A percentile compares a stretch with the other conserved stretches of the same genome.
phyloP scores from a whole-genome alignment of 2,888 invertebrate genomes.

The Lasioglossum vierecki region DNA sequence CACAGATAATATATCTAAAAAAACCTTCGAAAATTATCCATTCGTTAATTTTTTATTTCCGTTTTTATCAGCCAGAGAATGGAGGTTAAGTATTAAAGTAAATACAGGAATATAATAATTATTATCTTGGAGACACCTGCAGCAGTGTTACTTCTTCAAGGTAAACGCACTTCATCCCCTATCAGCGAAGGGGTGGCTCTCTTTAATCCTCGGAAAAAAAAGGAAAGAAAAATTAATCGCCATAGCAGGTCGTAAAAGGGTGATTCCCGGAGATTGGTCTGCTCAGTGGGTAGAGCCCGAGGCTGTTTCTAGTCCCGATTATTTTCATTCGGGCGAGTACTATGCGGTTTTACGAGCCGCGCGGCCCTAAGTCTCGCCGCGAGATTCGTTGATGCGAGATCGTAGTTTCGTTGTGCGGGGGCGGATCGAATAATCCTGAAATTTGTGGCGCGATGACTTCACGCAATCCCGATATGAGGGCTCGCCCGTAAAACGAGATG shows the following conservation, averaged over 20 bases:
- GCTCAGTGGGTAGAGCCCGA: background rate
- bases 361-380: constrained; percentile 30
- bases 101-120: too few relatives aligned
- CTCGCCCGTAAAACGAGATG: constrained; percentile 53
- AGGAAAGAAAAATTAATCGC: constrained; percentile 36
- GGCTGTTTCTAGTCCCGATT: constrained; percentile 14
- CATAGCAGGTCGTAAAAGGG: constrained; percentile 27
- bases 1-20: too few relatives aligned
- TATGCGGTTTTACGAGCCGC: constrained; percentile 38
- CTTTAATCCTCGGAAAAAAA: background rate
- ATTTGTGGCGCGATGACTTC: constrained; percentile 48
- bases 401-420: background rate
- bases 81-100: too few relatives aligned
- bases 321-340: constrained; percentile 37
- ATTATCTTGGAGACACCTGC: background rate
- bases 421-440: constrained; percentile 44
- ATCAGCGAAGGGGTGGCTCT: background rate
- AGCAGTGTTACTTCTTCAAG: background rate
- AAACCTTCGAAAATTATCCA: too few relatives aligned
- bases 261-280: constrained; percentile 33
- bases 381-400: constrained; percentile 39
- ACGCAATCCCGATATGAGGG: constrained; percentile 54
- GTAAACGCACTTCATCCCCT: background rate
- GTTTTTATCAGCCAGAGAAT: too few relatives aligned
- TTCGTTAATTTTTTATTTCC: too few relatives aligned